Percentiles rank a stretch among this genome's conserved stretches.
These are phyloP conservation scores for Myodes glareolus DNA, from an alignment of 2,113 vertebrate species.

Conservation along the genomic window DNA sequence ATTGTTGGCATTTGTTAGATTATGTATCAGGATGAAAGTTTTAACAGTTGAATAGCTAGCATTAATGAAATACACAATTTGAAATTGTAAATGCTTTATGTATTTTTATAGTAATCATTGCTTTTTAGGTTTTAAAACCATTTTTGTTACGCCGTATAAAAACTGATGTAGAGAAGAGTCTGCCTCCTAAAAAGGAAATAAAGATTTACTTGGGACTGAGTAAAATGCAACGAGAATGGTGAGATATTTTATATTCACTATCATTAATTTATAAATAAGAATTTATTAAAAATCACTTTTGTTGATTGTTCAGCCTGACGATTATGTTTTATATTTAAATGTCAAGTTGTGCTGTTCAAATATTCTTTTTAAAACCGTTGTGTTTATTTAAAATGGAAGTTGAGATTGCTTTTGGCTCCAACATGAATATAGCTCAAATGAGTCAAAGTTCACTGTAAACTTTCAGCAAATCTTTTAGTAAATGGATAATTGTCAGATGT, in stretches of 20 bases:
- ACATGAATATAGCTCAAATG: slow-evolving; percentile 17
- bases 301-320: background rate
- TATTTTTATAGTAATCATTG: slow-evolving; percentile 52
- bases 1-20: slow-evolving; percentile 21
- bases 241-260: slow-evolving; percentile 76
- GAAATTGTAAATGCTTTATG: slow-evolving; percentile 48
- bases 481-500: background rate
- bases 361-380: slow-evolving; percentile 27
- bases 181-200: slow-evolving; percentile 94
- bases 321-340: slow-evolving; percentile 49
- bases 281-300: slow-evolving; percentile 51
- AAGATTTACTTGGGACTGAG: slow-evolving; percentile 95
- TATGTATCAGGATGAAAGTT: slow-evolving; percentile 13
- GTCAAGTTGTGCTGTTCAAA: background rate
- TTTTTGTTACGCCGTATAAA: slow-evolving; percentile 94
- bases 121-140: slow-evolving; percentile 91
- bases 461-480: slow-evolving; percentile 30
- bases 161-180: slow-evolving; percentile 93
- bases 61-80: slow-evolving; percentile 35
- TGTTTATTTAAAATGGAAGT: slow-evolving; percentile 48
- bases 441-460: slow-evolving; percentile 39
- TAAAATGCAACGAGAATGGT: slow-evolving; percentile 96
- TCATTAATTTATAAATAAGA: slow-evolving; percentile 23
- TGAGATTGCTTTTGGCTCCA: slow-evolving; percentile 8
- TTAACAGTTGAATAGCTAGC: slow-evolving; percentile 2